phyloP scores from a whole-genome alignment of 2,797 vertebrate genomes.

The Etheostoma nigrum region DNA sequence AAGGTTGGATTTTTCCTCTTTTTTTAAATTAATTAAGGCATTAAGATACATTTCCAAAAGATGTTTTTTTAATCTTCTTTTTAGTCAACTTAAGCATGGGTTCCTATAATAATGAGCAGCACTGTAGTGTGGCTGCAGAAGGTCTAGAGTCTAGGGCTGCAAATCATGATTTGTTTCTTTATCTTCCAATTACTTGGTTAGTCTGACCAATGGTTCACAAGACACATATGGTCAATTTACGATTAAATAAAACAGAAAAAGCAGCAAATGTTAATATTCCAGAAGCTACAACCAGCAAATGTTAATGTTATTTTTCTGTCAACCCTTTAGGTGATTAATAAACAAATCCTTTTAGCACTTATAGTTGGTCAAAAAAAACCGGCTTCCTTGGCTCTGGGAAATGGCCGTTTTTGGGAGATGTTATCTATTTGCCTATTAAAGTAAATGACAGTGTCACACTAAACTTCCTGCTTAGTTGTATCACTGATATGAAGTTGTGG shows the following conservation, averaged over 20 bases:
- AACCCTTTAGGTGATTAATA: neutral
- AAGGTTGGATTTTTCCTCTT: no score
- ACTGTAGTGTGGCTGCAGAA: constrained; percentile 20
- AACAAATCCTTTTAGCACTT: neutral
- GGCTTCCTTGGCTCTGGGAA: neutral
- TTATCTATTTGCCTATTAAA: no score
- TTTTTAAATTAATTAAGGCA: no score
- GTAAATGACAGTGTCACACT: no score
- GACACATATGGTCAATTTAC: constrained; percentile 10
- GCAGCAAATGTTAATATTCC: neutral
- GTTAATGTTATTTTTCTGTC: neutral
- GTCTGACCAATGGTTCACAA: neutral
- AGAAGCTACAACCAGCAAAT: neutral
- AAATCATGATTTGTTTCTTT: constrained; percentile 28
- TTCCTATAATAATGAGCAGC: no score
- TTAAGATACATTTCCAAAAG: no score
- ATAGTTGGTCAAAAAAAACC: neutral
- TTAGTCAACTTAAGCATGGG: no score
- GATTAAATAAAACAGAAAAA: constrained; percentile 2
- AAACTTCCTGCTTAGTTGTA: no score
- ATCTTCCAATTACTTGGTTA: constrained; percentile 7
- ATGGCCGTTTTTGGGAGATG: constrained; percentile 14
- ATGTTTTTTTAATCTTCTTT: no score
- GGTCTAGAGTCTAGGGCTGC: constrained; percentile 6
- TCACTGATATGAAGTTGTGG: no score